Conservation (phyloP, 2,888 invertebrate genomes). For the Dichetophora obliterata region DNA sequence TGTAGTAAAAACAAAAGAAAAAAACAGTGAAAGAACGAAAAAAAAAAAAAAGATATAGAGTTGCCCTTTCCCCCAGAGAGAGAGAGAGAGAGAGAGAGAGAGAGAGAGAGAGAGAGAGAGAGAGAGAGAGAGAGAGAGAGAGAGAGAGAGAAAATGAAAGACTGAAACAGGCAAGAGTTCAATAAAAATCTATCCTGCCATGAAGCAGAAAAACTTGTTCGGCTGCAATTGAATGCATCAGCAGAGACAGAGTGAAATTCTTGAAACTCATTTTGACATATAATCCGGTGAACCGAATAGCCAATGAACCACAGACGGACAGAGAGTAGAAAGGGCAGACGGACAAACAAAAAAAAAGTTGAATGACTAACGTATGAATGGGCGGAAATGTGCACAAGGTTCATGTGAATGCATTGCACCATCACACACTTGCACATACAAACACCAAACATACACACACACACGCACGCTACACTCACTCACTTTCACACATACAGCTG, state of each 20-base stretch:
- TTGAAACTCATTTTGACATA: conserved; percentile 15
- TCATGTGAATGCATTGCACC: background rate
- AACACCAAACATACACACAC: background rate
- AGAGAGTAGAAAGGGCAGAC: background rate
- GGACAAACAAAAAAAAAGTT: background rate
- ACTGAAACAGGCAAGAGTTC: background rate
- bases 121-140: no score
- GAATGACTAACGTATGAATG: background rate
- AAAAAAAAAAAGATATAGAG: background rate
- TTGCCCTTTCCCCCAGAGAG: background rate
- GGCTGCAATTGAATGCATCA: background rate
- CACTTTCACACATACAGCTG: background rate
- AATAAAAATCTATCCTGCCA: background rate
- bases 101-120: background rate
- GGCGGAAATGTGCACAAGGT: background rate
- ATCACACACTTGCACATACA: background rate
- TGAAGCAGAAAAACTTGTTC: conserved; percentile 9
- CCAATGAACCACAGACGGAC: conserved; percentile 1
- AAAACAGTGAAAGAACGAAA: background rate
- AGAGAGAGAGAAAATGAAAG: background rate
- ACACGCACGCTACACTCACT: background rate
- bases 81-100: background rate
- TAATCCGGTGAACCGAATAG: conserved; percentile 22
- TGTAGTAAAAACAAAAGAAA: background rate
- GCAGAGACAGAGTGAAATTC: background rate